Evolutionary conservation across 2,113 vertebrate species (phyloP).

Genomic region (Aptenodytes forsteri): DNA sequence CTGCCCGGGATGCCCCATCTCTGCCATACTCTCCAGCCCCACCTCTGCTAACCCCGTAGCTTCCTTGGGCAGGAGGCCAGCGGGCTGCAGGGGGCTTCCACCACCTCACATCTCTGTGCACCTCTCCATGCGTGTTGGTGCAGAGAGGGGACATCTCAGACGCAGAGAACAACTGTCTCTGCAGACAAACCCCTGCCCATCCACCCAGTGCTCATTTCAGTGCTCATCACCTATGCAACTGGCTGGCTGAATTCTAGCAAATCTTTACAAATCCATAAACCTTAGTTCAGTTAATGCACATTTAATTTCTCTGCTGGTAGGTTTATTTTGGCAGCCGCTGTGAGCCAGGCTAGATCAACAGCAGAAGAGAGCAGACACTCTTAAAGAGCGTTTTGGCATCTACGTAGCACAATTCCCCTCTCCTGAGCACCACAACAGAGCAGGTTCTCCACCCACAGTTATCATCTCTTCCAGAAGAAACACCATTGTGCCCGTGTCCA

Average conservation of each 20-base stretch:
- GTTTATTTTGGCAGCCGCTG: neutral
- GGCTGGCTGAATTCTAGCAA: neutral
- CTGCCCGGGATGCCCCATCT: neutral
- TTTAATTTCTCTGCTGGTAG: neutral
- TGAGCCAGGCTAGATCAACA: neutral
- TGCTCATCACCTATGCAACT: neutral
- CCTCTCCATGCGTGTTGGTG: accelerated
- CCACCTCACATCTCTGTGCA: neutral
- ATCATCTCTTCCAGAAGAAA: neutral
- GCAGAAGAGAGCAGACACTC: neutral
- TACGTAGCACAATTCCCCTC: accelerated
- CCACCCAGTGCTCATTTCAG: accelerated
- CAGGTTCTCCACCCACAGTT: neutral
- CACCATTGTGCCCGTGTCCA: accelerated
- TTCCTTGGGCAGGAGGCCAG: neutral
- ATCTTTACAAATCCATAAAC: neutral
- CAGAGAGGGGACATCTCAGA: neutral
- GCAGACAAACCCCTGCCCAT: neutral
- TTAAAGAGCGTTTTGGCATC: neutral
- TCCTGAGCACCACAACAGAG: neutral
- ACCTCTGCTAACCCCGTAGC: neutral
- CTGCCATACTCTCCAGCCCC: neutral
- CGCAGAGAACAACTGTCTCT: neutral
- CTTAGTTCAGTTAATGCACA: neutral
- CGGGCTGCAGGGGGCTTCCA: accelerated